phyloP scores from a whole-genome alignment of 2,888 invertebrate genomes.

The Phoenoteleia sp. region DNA sequence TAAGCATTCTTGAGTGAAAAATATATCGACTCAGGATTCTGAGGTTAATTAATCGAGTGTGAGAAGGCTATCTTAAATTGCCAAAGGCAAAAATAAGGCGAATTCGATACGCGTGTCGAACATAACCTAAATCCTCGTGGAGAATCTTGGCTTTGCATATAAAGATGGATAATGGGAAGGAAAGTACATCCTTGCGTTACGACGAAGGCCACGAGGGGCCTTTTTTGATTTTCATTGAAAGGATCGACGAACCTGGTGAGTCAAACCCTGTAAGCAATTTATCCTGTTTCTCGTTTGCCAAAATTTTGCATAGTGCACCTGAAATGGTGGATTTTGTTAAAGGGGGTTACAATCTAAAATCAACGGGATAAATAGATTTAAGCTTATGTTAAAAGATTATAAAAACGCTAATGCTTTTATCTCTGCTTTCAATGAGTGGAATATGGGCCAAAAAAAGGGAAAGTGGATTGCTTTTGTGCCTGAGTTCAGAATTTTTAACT shows the following conservation, averaged over 20 bases:
- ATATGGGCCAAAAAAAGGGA: background rate
- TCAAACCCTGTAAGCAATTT: no score
- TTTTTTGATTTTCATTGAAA: background rate
- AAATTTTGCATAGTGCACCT: no score
- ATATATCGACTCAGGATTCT: no score
- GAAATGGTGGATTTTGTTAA: background rate
- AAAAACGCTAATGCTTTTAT: background rate
- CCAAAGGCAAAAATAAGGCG: no score
- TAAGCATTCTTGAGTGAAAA: no score
- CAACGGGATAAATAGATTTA: background rate
- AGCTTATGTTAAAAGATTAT: background rate
- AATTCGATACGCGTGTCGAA: no score
- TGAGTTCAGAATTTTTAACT: background rate
- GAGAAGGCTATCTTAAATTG: no score
- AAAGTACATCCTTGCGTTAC: background rate
- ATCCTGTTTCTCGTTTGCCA: background rate
- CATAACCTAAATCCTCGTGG: no score
- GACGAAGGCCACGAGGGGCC: background rate
- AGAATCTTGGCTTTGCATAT: no score
- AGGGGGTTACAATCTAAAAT: background rate
- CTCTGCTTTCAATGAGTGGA: background rate
- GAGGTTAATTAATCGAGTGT: no score
- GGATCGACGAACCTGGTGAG: background rate
- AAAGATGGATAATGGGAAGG: no score
- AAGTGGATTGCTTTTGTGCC: slow-evolving; percentile 9